Conservation (phyloP, 1,140 invertebrate species). For the Orussus abietinus region DNA sequence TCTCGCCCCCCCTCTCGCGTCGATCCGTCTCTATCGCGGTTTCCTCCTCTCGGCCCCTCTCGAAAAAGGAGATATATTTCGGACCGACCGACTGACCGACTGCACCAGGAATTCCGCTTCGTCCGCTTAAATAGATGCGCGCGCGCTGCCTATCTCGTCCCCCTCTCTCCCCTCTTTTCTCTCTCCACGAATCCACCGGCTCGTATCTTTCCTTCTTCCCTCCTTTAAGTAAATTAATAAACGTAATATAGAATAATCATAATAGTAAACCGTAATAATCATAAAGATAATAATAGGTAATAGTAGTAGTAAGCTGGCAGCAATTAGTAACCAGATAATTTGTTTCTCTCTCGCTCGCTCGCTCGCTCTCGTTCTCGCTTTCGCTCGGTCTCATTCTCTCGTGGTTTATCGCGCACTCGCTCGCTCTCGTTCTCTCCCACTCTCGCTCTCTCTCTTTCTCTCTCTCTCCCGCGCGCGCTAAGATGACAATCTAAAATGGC, state of each 20-base stretch:
- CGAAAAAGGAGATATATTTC: slow-evolving; percentile 27
- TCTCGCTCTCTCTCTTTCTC: slow-evolving; percentile 20
- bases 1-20: too few relatives aligned
- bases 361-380: too few relatives aligned
- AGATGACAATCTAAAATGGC: slow-evolving; percentile 49
- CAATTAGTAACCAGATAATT: slow-evolving; percentile 47
- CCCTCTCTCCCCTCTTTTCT: slow-evolving; percentile 5
- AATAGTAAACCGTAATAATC: slow-evolving; percentile 37
- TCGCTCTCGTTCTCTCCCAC: slow-evolving; percentile 23
- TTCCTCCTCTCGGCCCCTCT: too few relatives aligned
- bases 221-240: slow-evolving; percentile 44
- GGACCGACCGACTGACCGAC: slow-evolving; percentile 42
- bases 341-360: slow-evolving; percentile 21
- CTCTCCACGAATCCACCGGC: slow-evolving; percentile 17
- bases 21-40: too few relatives aligned
- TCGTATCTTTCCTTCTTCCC: slow-evolving; percentile 20
- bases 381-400: too few relatives aligned
- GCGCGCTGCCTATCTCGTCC: slow-evolving; percentile 13
- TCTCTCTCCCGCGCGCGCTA: slow-evolving; percentile 11
- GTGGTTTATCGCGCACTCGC: slow-evolving; percentile 20
- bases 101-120: slow-evolving; percentile 42
- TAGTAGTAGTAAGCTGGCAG: slow-evolving; percentile 49
- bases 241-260: slow-evolving; percentile 41
- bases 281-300: slow-evolving; percentile 42
- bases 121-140: slow-evolving; percentile 31